phyloP scores from a whole-genome alignment of 2,797 vertebrate species.

The Darevskia nairensis region DNA sequence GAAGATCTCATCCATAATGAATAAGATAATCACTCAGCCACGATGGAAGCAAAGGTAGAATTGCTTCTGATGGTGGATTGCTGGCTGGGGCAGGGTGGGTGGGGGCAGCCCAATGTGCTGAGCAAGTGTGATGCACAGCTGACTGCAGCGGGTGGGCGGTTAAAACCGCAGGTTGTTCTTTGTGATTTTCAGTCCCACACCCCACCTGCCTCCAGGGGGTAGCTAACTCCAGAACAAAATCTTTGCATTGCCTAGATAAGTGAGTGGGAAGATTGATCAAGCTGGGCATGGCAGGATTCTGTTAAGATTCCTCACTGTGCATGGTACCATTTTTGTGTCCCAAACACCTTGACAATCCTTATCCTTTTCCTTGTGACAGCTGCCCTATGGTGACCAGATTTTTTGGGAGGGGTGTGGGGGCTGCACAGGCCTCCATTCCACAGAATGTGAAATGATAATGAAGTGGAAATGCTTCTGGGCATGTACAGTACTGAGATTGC shows the following conservation, averaged over 20 bases:
- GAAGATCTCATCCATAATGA: slow-evolving; percentile 65
- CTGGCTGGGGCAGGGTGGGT: background rate
- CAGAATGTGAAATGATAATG: background rate
- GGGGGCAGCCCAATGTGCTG: background rate
- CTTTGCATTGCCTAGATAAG: background rate
- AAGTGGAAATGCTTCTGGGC: background rate
- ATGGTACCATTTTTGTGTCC: background rate
- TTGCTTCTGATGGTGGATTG: slow-evolving; percentile 3
- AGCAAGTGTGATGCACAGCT: background rate
- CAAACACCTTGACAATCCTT: background rate
- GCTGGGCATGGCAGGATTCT: background rate
- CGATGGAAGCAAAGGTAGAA: background rate
- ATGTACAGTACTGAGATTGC: background rate
- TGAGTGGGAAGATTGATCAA: background rate
- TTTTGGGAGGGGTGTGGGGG: background rate
- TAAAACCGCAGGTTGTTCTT: background rate
- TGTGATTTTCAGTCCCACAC: background rate
- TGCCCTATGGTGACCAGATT: background rate
- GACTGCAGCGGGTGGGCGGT: background rate
- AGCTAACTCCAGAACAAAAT: background rate
- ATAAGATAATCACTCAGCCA: slow-evolving; percentile 35
- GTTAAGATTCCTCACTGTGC: background rate
- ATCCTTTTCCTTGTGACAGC: background rate
- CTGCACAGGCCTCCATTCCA: background rate
- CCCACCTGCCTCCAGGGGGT: background rate